Evolutionary conservation across 2,888 invertebrate genomes (phyloP).

Genomic region (Lasioglossum vierecki): DNA sequence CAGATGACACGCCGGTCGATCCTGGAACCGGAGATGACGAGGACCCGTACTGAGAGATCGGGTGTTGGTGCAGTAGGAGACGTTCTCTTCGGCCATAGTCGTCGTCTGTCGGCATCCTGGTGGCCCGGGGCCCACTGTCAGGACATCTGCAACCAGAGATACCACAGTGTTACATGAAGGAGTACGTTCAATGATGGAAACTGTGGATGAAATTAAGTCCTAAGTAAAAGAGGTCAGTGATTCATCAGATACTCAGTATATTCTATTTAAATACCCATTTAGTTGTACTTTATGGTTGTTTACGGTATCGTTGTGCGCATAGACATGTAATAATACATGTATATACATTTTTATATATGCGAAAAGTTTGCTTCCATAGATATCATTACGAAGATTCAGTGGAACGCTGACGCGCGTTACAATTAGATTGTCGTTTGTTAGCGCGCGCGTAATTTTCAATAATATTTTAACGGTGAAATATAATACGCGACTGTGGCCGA

Average conservation of each 20-base stretch:
- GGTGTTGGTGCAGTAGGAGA: conserved; percentile 83
- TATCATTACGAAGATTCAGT: background rate
- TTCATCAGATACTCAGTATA: background rate
- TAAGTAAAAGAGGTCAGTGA: background rate
- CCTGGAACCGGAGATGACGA: conserved; percentile 72
- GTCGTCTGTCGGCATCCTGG: conserved; percentile 87
- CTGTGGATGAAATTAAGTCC: accelerated
- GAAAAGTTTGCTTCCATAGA: background rate
- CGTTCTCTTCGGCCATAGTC: conserved; percentile 84
- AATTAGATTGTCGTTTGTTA: conserved; percentile 1
- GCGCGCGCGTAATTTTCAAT: background rate
- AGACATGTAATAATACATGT: too few relatives aligned
- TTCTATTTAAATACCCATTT: background rate
- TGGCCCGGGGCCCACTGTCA: conserved; percentile 88
- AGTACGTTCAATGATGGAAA: background rate
- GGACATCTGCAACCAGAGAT: conserved; percentile 85
- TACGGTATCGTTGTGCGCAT: too few relatives aligned
- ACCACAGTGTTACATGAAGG: background rate
- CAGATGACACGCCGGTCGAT: conserved; percentile 63
- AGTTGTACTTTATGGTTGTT: too few relatives aligned
- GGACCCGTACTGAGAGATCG: conserved; percentile 80
- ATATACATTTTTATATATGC: too few relatives aligned
- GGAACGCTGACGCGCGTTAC: background rate
- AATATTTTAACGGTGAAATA: conserved; percentile 54
- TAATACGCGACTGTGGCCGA: conserved; percentile 24